Percentiles rank a stretch among this genome's conserved stretches.
Conservation (phyloP, 2,888 invertebrate species). For the Cinara cedri region DNA sequence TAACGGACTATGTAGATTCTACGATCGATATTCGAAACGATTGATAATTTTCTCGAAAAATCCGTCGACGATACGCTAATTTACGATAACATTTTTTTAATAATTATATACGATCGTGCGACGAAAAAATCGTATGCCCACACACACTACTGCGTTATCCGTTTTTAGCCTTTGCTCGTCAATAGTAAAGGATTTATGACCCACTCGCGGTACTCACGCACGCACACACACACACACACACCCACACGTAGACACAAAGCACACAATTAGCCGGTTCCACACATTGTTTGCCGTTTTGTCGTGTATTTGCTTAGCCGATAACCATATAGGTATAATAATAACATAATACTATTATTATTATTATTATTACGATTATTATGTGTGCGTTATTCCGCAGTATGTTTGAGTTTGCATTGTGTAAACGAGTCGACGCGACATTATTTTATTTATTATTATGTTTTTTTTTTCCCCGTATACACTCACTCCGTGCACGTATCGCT, state of each 20-base stretch:
- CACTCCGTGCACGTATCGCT: background rate
- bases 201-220: background rate
- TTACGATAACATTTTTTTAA: too few species aligned
- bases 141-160: background rate
- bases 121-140: too few species aligned
- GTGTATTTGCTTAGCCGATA: conserved; percentile 52
- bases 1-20: too few species aligned
- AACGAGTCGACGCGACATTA: conserved; percentile 36
- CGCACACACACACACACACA: background rate
- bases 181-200: conserved; percentile 30
- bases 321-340: background rate
- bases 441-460: too few species aligned
- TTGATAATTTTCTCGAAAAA: too few species aligned
- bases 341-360: background rate
- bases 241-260: conserved; percentile 3
- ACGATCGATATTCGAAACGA: too few species aligned
- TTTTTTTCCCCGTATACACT: background rate
- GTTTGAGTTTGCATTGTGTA: conserved; percentile 37
- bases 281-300: conserved; percentile 34
- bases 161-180: conserved; percentile 13
- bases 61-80: too few species aligned
- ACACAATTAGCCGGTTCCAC: conserved; percentile 54
- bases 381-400: background rate
- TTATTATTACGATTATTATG: conserved; percentile 20
- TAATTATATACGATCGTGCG: too few species aligned